phyloP scores from a whole-genome alignment of 2,888 invertebrate genomes.

The Exephanes ischioxanthus region DNA sequence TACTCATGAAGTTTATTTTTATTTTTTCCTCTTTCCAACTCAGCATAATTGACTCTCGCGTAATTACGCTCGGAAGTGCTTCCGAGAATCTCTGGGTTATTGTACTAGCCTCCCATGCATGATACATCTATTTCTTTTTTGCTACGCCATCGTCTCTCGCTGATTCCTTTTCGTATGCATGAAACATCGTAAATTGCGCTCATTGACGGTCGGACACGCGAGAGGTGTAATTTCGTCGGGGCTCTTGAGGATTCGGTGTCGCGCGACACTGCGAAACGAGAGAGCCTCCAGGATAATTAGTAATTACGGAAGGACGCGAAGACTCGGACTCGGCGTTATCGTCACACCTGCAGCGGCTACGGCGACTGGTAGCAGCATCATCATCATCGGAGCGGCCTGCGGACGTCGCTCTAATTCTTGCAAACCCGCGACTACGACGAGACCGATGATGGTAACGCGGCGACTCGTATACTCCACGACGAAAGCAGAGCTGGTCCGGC shows the following conservation, averaged over 20 bases:
- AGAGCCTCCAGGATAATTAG: conserved; percentile 52
- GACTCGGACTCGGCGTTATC: conserved; percentile 18
- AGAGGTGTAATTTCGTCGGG: conserved; percentile 48
- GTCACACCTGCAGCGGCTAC: conserved; percentile 20
- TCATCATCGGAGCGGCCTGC: conserved; percentile 6
- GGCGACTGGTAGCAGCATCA: neutral
- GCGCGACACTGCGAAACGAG: conserved; percentile 2
- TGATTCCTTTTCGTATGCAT: conserved; percentile 26
- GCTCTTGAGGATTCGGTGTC: conserved; percentile 16
- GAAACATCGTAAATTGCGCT: conserved; percentile 38
- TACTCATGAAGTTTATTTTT: neutral
- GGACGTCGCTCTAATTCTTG: conserved; percentile 42
- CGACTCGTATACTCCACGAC: conserved; percentile 1
- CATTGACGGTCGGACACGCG: conserved; percentile 25
- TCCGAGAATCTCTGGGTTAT: conserved; percentile 13
- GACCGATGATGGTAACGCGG: conserved; percentile 35
- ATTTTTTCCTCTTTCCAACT: neutral
- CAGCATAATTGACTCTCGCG: conserved; percentile 5
- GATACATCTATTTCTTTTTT: neutral
- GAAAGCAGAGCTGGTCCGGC: conserved; percentile 5
- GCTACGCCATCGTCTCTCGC: neutral
- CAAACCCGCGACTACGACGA: conserved; percentile 23
- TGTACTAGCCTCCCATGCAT: conserved; percentile 8
- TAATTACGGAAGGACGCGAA: conserved; percentile 63
- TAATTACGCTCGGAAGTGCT: conserved; percentile 19